Evolutionary conservation across 64 coral and sea anemone genomes (phyloP).

Genomic region (Platygyra sinensis): DNA sequence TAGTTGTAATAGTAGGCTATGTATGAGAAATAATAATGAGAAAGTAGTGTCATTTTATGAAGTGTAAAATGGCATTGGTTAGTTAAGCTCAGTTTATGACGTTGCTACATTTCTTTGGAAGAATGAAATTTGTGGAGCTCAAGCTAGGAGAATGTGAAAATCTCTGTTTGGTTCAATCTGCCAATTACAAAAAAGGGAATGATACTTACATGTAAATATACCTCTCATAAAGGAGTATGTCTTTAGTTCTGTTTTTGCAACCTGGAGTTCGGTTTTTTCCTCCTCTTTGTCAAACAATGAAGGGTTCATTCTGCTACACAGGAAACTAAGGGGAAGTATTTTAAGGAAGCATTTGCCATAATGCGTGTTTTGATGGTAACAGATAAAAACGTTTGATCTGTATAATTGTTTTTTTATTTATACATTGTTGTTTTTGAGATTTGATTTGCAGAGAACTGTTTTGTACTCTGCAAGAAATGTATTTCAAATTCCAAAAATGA

Average conservation of each 20-base stretch:
- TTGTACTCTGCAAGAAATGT: background rate
- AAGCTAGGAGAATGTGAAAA: background rate
- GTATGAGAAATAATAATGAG: background rate
- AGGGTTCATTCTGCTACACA: background rate
- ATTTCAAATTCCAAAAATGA: background rate
- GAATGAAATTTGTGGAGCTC: background rate
- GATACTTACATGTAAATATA: background rate
- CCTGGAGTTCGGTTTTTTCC: background rate
- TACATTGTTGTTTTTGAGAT: too few relatives aligned
- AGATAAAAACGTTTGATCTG: background rate
- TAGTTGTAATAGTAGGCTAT: background rate
- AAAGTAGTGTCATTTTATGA: background rate
- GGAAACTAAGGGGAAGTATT: constrained; percentile 10
- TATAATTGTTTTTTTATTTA: background rate
- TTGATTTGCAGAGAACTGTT: background rate
- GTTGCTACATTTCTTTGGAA: background rate
- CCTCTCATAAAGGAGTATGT: background rate
- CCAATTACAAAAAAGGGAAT: background rate
- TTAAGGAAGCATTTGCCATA: background rate
- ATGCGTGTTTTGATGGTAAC: background rate
- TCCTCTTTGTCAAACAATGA: background rate
- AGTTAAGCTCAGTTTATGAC: background rate
- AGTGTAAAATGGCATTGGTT: background rate
- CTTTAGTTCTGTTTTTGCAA: background rate
- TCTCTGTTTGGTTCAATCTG: background rate